Evolutionary conservation across 2,888 invertebrate species (phyloP), one percentile per base, ranked within the genome.

Genomic region (Agriopis marginaria): DNA sequence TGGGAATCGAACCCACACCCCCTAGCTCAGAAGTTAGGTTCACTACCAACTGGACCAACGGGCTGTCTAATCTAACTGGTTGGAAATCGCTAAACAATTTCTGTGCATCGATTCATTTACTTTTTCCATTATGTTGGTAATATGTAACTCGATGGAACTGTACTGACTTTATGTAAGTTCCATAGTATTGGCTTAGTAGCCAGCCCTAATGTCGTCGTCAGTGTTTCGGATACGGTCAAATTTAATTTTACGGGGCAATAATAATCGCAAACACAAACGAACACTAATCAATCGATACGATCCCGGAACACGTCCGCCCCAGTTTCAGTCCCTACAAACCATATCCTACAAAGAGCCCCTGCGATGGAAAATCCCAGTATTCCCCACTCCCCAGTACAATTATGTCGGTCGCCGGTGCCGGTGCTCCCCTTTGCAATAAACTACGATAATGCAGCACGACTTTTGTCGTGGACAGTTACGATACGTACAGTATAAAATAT

Each of bases 341-440:
- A n/a, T n/a, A n/a, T n/a, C n/a, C n/a, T 45, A 8, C 12, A 58
- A 44, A 5, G 14, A 44, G 10, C 44, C 62, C 62, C 14, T 14
- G n/a, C 44, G n/a, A 32, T 50, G 68, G 63, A 55, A 68, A 68
- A 54, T 49, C 68, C 54, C 63, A 47, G 45, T 47, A 53, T 44
- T 58, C 47, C 61, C 61, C 49, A 53, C 39, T 58, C 47, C 61
- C 61, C 49, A 45, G 17, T 55, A 54, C 61, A 51, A 23, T 64
- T 56, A 59, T 12, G n/a, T 23, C 47, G 47, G 59, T 32, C 32
- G 45, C 17, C 17, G 17, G 17, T n/a, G n/a, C 17, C 17, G 60
- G 47, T 39, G 11, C 40, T 49, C 50, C 60, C 60, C 60, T 60
- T 10, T 39, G 45, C 44, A 53, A 62, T 62, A 62, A 62, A 62